These are phyloP conservation scores for Theristicus caerulescens DNA, from an alignment of 2,113 vertebrate species.

Conservation along the genomic window DNA sequence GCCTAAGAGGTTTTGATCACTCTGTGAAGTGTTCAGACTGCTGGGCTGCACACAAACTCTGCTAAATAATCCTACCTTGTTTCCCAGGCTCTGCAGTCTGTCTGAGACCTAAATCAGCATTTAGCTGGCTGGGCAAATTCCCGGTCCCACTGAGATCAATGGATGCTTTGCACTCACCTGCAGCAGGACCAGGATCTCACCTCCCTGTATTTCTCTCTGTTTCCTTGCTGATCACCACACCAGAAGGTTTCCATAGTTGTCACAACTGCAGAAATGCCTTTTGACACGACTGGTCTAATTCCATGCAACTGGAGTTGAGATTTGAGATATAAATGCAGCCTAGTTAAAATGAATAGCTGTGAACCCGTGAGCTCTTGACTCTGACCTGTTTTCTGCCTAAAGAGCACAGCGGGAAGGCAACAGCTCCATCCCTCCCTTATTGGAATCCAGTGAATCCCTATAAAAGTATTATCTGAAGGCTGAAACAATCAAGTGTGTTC, in stretches of 20 bases:
- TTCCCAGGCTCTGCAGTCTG: not conserved
- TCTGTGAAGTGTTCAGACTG: not conserved
- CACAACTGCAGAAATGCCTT: not conserved
- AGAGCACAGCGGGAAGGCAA: not conserved
- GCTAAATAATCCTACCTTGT: not conserved
- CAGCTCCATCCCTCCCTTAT: not conserved
- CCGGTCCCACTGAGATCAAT: not conserved
- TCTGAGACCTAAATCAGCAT: not conserved
- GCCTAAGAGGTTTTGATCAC: not conserved
- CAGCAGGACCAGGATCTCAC: not conserved
- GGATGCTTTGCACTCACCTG: not conserved
- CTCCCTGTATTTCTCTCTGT: not conserved
- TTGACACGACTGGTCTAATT: not conserved
- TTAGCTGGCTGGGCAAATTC: not conserved
- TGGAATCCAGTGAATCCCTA: not conserved
- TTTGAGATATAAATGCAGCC: not conserved
- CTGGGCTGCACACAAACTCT: not conserved
- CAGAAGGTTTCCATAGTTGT: not conserved
- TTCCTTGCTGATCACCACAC: not conserved
- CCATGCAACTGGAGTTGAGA: not conserved
- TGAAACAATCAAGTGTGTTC: not conserved
- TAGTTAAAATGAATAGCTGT: not conserved
- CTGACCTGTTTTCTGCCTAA: not conserved
- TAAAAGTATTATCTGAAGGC: not conserved
- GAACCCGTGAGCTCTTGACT: not conserved